A percentile compares a stretch with the other conserved stretches of the same genome.
Conservation (phyloP, 1,140 invertebrate genomes). For the Sipha flava region DNA sequence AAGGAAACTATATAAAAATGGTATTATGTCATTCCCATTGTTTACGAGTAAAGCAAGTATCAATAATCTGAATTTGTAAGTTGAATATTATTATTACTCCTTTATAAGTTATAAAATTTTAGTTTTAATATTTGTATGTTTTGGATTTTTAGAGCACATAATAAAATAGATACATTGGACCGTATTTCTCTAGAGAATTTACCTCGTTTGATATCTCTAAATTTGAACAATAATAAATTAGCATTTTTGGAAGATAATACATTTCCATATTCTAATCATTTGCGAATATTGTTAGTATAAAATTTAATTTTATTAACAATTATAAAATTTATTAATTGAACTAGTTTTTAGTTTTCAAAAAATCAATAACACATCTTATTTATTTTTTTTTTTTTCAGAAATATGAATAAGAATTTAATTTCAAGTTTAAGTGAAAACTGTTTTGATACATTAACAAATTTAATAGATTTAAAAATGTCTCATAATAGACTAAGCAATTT, state of each 20-base stretch:
- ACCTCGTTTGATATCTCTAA: slow-evolving; percentile 50
- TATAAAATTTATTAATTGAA: no score
- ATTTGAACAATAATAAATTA: slow-evolving; percentile 57
- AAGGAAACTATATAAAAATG: slow-evolving; percentile 2
- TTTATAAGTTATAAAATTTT: background rate
- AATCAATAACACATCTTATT: slow-evolving; percentile 34
- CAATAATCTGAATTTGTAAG: slow-evolving; percentile 8
- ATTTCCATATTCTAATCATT: slow-evolving; percentile 45
- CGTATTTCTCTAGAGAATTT: slow-evolving; percentile 49
- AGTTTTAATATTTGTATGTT: background rate
- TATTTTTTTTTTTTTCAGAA: slow-evolving; percentile 48
- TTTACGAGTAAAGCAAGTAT: background rate
- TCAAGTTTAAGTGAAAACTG: slow-evolving; percentile 65
- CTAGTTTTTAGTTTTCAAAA: slow-evolving; percentile 39
- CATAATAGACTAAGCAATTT: slow-evolving; percentile 67
- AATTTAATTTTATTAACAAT: slow-evolving; percentile 5
- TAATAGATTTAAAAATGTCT: slow-evolving; percentile 67
- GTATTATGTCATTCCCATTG: background rate
- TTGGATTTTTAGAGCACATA: background rate
- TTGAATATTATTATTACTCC: background rate
- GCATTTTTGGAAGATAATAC: slow-evolving; percentile 47
- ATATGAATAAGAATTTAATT: slow-evolving; percentile 73
- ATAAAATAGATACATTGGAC: slow-evolving; percentile 11
- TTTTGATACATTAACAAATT: slow-evolving; percentile 63
- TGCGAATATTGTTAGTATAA: slow-evolving; percentile 47